Evolutionary conservation across 2,888 invertebrate genomes (phyloP).

Genomic region (Drosophila prostipennis): DNA sequence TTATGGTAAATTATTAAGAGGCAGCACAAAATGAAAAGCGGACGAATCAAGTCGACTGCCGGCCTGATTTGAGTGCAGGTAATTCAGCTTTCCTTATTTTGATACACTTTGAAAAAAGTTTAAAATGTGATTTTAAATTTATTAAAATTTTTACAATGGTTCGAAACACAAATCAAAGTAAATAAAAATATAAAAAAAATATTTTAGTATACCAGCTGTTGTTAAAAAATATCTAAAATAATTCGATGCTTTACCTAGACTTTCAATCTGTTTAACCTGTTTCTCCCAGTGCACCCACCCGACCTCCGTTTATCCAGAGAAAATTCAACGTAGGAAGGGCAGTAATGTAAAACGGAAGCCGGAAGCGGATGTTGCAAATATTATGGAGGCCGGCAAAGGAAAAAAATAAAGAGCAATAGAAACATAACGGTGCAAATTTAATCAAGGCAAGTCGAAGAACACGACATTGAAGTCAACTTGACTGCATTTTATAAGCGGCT

Average conservation of each 20-base stretch:
- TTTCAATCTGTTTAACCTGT: no score
- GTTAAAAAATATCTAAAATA: no score
- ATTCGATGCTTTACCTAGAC: no score
- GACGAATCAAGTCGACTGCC: constrained; percentile 57
- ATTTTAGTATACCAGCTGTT: no score
- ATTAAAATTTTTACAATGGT: neutral
- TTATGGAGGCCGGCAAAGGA: constrained; percentile 51
- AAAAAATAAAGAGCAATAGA: constrained; percentile 65
- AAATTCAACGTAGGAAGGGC: constrained; percentile 16
- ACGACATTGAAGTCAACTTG: constrained; percentile 37
- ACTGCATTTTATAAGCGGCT: constrained; percentile 75
- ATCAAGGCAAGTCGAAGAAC: constrained; percentile 72
- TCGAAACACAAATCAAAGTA: no score
- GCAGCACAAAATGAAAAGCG: constrained; percentile 65
- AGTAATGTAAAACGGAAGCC: constrained; percentile 70
- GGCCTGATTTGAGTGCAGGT: constrained; percentile 66
- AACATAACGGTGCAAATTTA: constrained; percentile 79
- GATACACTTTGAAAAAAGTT: neutral
- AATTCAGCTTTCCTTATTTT: constrained; percentile 52
- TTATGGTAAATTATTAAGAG: constrained; percentile 80
- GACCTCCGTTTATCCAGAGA: constrained; percentile 2
- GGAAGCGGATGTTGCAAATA: constrained; percentile 78
- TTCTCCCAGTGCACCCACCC: constrained; percentile 6
- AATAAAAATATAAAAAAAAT: no score
- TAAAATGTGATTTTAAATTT: neutral